These are phyloP conservation scores for Cryptotermes secundus DNA, from an alignment of 1,140 invertebrate species.

Conservation along the genomic window DNA sequence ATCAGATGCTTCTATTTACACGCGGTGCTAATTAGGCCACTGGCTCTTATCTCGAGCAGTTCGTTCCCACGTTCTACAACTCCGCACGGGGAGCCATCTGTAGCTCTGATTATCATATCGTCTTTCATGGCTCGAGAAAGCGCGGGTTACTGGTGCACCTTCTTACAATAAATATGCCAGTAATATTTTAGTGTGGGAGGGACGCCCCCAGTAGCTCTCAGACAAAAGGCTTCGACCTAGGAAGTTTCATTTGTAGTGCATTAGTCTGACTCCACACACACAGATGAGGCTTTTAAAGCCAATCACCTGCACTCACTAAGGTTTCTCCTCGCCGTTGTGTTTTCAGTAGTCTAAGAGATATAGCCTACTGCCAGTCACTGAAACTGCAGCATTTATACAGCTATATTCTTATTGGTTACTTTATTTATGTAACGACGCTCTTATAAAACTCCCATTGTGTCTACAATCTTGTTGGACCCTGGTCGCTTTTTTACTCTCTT, in stretches of 20 bases:
- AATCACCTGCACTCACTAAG: background rate
- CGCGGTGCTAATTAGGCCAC: background rate
- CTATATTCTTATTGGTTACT: no score
- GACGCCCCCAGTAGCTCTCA: background rate
- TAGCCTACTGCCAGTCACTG: no score
- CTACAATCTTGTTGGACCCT: no score
- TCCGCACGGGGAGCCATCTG: background rate
- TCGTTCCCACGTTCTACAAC: background rate
- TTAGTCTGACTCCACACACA: background rate
- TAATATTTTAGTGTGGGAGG: conserved; percentile 5
- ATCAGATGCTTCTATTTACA: background rate
- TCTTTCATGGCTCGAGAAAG: background rate
- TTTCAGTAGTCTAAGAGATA: no score
- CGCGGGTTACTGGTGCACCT: no score
- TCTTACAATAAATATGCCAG: background rate
- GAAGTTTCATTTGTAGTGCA: no score
- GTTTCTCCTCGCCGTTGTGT: no score
- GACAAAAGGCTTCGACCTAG: background rate
- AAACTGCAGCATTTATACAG: no score
- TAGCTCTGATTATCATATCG: background rate
- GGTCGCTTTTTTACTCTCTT: no score
- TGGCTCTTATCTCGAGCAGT: background rate
- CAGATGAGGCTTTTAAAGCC: background rate
- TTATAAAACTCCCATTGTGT: no score
- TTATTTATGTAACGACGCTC: no score